Evolutionary conservation across 2,113 vertebrate species (phyloP).

Genomic region (Chlamydotis undulata): DNA sequence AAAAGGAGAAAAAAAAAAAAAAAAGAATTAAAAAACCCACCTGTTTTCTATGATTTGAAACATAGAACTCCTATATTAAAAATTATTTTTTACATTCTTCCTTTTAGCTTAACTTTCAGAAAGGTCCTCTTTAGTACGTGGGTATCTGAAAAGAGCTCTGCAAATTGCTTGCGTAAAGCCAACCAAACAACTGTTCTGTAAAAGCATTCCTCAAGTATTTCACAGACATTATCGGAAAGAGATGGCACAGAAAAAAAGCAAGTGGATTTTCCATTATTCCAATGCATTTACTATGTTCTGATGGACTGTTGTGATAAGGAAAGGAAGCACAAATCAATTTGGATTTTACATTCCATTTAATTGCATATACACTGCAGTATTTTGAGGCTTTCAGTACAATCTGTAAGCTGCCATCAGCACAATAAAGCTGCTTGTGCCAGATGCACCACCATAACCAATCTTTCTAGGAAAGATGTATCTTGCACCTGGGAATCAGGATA

Average conservation of each 20-base stretch:
- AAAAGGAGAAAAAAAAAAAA: background rate
- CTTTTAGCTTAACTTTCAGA: background rate
- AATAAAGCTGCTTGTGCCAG: background rate
- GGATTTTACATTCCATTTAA: constrained; percentile 55
- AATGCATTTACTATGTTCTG: constrained; percentile 17
- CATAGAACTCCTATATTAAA: background rate
- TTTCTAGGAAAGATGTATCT: background rate
- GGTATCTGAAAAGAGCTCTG: background rate
- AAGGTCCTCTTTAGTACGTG: background rate
- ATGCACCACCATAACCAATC: background rate
- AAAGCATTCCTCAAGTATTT: constrained; percentile 39
- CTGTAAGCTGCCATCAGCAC: background rate
- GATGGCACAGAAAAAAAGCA: constrained; percentile 11
- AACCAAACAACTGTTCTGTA: background rate
- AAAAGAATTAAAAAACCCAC: rapidly evolving
- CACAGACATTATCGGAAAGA: constrained; percentile 1
- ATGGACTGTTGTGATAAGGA: constrained; percentile 19
- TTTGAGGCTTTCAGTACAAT: background rate
- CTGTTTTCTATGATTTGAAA: background rate
- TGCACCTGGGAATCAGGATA: background rate
- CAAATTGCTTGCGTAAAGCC: constrained; percentile 4
- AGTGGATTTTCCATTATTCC: constrained; percentile 44
- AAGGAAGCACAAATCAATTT: constrained; percentile 45
- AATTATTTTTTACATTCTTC: background rate
- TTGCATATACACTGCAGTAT: background rate